Base-by-base conservation (phyloP, 2,888 invertebrate genomes). In the Dorcus parallelipipedus region DNA sequence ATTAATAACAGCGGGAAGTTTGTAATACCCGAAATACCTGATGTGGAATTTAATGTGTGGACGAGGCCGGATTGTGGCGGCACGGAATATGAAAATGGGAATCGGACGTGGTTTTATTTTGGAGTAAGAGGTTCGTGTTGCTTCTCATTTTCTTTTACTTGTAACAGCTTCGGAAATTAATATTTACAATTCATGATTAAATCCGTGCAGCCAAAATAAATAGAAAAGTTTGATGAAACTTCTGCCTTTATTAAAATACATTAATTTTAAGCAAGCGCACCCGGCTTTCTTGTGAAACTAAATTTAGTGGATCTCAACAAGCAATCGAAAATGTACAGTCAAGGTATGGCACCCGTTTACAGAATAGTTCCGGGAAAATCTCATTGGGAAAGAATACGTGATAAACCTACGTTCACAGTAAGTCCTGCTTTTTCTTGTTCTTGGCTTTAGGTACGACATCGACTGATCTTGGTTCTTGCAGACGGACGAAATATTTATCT, bases 101-200 rank as follows among this genome's bases (percentile, higher is more conserved):
- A 94, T 76, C 83, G 94, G 63, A 93, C 95, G 1, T 95, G 95
- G 95, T 95, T 95, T 79, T 89, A 93, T 77, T 95, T 95, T 78
- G 93, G 92, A 7, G 79, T 95, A 51, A 79, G 77, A 79, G 80
- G 87, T 79, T 80, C 67, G 50, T 52, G 41, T 38, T 56, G 14
- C 14, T 14, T 14, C 14, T 14, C 14, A 14, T 14, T 14, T 14
- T 14, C 45, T 8, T 45, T n/a, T 8, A 14, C 9, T 45, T 45
- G 3, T 10, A n/a, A 14, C 14, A 1, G 1, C 14, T 14, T 14
- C 14, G 1, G 14, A 14, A 14, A 14, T 14, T 14, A 14, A 14
- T 1, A 14, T 1, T 14, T 14, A 14, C 14, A 14, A 14, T 14
- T 14, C 14, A 14, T n/a, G n/a, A n/a, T n/a, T n/a, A n/a, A n/a